Conservation (phyloP, 2,888 invertebrate species). For the Microchrysa polita region DNA sequence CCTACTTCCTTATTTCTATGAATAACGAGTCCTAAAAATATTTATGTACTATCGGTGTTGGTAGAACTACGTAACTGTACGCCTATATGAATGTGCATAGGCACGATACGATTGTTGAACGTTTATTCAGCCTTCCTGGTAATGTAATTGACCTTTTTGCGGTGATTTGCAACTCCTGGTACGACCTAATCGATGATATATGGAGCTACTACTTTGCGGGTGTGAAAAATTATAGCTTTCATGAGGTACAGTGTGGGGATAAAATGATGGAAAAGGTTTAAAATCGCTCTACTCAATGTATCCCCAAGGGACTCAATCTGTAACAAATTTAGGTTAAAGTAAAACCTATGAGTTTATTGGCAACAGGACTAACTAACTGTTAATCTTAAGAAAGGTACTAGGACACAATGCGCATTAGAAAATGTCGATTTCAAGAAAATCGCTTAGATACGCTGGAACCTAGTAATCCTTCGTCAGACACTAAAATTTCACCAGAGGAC, state of each 20-base stretch:
- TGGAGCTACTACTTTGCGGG: background rate
- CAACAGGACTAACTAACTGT: too few relatives aligned
- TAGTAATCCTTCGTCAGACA: too few relatives aligned
- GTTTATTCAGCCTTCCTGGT: background rate
- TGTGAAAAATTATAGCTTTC: background rate
- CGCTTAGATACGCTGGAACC: too few relatives aligned
- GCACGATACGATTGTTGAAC: constrained; percentile 9
- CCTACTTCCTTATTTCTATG: constrained; percentile 15
- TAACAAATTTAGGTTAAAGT: too few relatives aligned
- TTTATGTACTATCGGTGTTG: background rate
- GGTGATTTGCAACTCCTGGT: background rate
- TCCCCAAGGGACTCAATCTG: too few relatives aligned
- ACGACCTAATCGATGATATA: constrained; percentile 16
- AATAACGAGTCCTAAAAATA: constrained; percentile 24
- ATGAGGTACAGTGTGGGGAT: background rate
- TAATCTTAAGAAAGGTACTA: too few relatives aligned
- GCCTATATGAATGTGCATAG: background rate
- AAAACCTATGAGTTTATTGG: too few relatives aligned
- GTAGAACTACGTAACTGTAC: background rate
- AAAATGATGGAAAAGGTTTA: background rate
- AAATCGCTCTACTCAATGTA: too few relatives aligned
- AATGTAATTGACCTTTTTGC: constrained; percentile 23
- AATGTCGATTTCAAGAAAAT: too few relatives aligned
- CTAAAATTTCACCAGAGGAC: too few relatives aligned
- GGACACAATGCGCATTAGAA: too few relatives aligned